Evolutionary conservation across 2,888 invertebrate genomes (phyloP), one percentile per base, ranked within the genome.

Genomic region (Hofmannophila pseudospretella): DNA sequence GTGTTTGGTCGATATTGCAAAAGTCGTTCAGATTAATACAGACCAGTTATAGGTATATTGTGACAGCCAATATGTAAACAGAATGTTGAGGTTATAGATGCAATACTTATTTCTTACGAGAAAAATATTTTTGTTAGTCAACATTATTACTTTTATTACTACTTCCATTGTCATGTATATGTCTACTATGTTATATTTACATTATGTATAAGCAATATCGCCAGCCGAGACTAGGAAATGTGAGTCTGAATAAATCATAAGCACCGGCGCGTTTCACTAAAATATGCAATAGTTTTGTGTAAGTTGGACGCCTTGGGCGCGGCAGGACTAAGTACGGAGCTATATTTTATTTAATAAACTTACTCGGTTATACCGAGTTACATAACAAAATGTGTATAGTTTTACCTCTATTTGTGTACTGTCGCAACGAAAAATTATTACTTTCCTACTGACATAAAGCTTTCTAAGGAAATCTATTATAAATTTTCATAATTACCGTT

Each of bases 251-350:
- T 85, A 82, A 85, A 78, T 76, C 66, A 85, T 80, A 58, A 71
- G 63, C 54, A 63, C 69, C 66, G 67, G 71, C 74, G 77, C 70
- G 73, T 70, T 65, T 62, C 64, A 70, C 75, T 85, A 74, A 84
- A 85, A 78, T 84, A 85, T 85, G 79, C 74, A 85, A 68, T 69
- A 78, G 78, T 81, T 81, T 82, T 80, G 77, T 82, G 74, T 81
- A 78, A 80, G 68, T 84, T 75, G 72, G 67, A 68, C 78, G 78
- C 79, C 80, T 80, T 67, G 59, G 61, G 67, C 63, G 64, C 44
- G 47, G 58, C 65, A 3, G 52, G 48, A 58, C 45, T 57, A 66
- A 51, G 50, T 75, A 71, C 63, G 52, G 45, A 55, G 58, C 63
- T 53, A 69, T 79, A 77, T 78, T 80, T 79, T 82, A 82, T 84